These are phyloP conservation scores for Onychomys leucogaster DNA, from an alignment of 2,797 vertebrate species.

Conservation along the genomic window DNA sequence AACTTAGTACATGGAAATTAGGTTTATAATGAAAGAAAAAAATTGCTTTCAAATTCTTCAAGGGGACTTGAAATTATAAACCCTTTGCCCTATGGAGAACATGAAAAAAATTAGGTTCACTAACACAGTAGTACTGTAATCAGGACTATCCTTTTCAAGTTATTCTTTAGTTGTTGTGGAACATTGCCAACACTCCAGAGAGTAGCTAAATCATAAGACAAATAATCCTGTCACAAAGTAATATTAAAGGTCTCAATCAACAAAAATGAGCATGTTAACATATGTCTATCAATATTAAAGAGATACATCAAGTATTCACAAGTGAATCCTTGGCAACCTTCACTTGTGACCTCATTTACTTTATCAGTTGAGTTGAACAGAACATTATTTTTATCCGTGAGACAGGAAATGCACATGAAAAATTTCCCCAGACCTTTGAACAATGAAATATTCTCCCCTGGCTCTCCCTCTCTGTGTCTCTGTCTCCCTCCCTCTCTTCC, in stretches of 20 bases:
- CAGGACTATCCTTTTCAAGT: not conserved
- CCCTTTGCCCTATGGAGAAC: not conserved
- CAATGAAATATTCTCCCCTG: not conserved
- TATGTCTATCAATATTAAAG: constrained; percentile 12
- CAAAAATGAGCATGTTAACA: not conserved
- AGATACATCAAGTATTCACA: not conserved
- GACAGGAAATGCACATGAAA: not conserved
- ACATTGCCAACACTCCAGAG: not conserved
- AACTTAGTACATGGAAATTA: not conserved
- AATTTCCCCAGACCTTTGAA: not conserved
- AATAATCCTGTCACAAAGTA: constrained; percentile 23
- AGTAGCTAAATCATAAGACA: not conserved
- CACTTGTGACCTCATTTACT: not conserved
- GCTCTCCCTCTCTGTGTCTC: not conserved
- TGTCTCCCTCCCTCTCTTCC: not conserved
- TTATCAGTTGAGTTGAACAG: not conserved
- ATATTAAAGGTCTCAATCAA: constrained; percentile 30
- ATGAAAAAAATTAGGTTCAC: not conserved
- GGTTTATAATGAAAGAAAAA: not conserved
- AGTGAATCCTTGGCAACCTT: not conserved
- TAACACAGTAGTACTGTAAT: not conserved
- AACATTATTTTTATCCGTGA: not conserved
- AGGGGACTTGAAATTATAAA: not conserved
- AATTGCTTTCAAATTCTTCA: not conserved
- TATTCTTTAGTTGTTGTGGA: not conserved